Conservation (phyloP, 2,797 vertebrate species). For the Paedocypris micromegethes region DNA sequence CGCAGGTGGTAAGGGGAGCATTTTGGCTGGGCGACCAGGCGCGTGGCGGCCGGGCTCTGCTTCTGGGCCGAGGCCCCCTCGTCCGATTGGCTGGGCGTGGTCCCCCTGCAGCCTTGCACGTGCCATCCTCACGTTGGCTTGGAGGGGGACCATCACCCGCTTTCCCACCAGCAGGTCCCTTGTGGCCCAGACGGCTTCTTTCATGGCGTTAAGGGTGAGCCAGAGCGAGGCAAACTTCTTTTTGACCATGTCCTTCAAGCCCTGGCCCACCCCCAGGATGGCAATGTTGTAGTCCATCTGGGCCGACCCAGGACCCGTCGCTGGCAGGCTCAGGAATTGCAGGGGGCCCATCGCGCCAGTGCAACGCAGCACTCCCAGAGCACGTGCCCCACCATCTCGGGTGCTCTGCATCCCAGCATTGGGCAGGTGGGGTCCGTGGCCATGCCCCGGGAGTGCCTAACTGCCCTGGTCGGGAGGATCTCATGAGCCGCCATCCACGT, state of each 20-base stretch:
- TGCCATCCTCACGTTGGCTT: not conserved
- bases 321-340: not conserved
- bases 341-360: not conserved
- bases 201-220: not conserved
- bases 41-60: no score
- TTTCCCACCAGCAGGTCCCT: slow-evolving; percentile 8
- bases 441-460: slow-evolving; percentile 32
- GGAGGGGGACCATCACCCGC: not conserved
- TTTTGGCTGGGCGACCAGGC: not conserved
- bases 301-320: not conserved
- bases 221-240: not conserved
- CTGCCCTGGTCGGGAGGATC: slow-evolving; percentile 33
- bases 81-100: not conserved
- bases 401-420: not conserved
- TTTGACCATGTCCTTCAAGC: not conserved
- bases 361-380: slow-evolving; percentile 21
- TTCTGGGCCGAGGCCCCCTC: no score
- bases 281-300: not conserved
- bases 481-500: slow-evolving; percentile 39
- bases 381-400: slow-evolving; percentile 11
- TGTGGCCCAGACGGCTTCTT: not conserved
- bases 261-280: not conserved
- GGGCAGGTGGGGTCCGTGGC: not conserved
- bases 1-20: no score
- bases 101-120: not conserved